Evolutionary conservation across 1,140 invertebrate species (phyloP).

Genomic region (Drosophila elegans): DNA sequence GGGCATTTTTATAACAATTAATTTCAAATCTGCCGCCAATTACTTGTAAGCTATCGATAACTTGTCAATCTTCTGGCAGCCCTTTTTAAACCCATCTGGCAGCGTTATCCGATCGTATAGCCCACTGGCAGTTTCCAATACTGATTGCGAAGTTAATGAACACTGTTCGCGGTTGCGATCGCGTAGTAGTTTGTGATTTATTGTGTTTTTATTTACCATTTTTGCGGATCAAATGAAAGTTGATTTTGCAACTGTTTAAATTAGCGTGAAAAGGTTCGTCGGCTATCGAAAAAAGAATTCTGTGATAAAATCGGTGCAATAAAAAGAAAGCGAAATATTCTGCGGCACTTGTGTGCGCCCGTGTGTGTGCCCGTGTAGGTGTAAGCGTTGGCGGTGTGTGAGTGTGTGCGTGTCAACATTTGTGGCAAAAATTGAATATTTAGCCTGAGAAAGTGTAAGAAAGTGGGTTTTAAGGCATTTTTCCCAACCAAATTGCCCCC

Average conservation of each 20-base stretch:
- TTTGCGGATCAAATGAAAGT: not conserved
- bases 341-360: not conserved
- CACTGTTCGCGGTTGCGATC: constrained; percentile 11
- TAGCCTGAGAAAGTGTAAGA: constrained; percentile 1
- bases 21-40: not conserved
- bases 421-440: constrained; percentile 11
- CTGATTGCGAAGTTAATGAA: not conserved
- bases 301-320: not conserved
- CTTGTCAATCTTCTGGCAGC: not conserved
- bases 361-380: constrained; percentile 2
- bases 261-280: not conserved
- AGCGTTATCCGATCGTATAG: not conserved
- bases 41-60: too few species aligned
- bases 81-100: not conserved
- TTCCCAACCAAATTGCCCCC: too few species aligned
- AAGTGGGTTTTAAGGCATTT: not conserved
- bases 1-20: not conserved
- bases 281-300: not conserved
- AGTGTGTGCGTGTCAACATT: constrained; percentile 8
- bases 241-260: not conserved
- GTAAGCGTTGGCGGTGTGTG: constrained; percentile 2
- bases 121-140: not conserved
- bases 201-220: constrained; percentile 1
- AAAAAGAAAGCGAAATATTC: not conserved
- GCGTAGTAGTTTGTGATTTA: constrained; percentile 15